Conservation (phyloP, 2,113 vertebrate species). For the Ochotona curzoniae region DNA sequence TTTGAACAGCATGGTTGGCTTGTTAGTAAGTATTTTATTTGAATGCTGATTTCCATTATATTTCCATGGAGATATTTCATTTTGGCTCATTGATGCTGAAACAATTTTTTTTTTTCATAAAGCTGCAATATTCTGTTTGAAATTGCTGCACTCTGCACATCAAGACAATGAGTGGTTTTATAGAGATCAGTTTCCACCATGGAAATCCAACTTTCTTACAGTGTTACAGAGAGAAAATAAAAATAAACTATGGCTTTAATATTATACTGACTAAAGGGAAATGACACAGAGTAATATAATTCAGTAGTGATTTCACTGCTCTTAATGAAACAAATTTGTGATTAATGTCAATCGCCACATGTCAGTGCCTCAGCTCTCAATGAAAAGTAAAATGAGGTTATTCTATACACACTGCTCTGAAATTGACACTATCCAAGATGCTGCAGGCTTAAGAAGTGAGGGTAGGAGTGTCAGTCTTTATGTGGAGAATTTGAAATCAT, state of each 20-base stretch:
- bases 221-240: slow-evolving; percentile 42
- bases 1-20: not conserved
- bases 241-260: slow-evolving; percentile 58
- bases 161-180: slow-evolving; percentile 55
- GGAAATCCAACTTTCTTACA: slow-evolving; percentile 56
- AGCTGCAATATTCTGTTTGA: slow-evolving; percentile 20
- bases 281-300: slow-evolving; percentile 15
- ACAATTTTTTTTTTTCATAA: slow-evolving; percentile 51
- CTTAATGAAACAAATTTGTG: slow-evolving; percentile 32
- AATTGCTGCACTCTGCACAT: not conserved
- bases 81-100: slow-evolving; percentile 58
- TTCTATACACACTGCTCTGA: not conserved
- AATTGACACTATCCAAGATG: not conserved
- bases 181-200: slow-evolving; percentile 43
- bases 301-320: slow-evolving; percentile 47
- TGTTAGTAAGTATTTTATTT: slow-evolving; percentile 54
- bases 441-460: not conserved
- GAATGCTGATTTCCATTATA: slow-evolving; percentile 56
- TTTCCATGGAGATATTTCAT: slow-evolving; percentile 57
- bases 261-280: slow-evolving; percentile 52
- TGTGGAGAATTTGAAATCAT: not conserved
- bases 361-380: slow-evolving; percentile 23
- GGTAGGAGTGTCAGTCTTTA: not conserved
- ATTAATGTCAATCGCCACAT: slow-evolving; percentile 44
- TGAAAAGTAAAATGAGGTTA: slow-evolving; percentile 48